Conservation (phyloP, 2,888 invertebrate species). For the Seladonia tumulorum region DNA sequence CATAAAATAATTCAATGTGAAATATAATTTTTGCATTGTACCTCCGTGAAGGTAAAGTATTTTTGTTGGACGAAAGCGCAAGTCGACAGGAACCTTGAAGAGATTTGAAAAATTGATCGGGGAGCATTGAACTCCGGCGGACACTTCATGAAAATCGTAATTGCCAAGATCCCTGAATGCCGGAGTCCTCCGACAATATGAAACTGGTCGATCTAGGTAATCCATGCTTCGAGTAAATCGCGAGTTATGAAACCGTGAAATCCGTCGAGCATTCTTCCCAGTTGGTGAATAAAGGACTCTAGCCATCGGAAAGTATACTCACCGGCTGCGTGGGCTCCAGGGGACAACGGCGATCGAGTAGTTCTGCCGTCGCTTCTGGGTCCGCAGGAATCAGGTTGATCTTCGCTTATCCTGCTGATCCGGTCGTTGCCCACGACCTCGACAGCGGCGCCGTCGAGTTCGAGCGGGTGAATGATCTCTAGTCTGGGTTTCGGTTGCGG, state of each 20-base stretch:
- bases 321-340: conserved; percentile 71
- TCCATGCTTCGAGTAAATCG: not conserved
- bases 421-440: conserved; percentile 89
- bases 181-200: not conserved
- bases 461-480: conserved; percentile 95
- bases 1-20: not conserved
- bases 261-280: not conserved
- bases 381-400: conserved; percentile 77
- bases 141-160: not conserved
- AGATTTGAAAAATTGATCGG: not conserved
- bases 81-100: not conserved
- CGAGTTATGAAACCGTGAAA: not conserved
- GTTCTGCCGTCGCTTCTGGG: conserved; percentile 51
- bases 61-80: not conserved
- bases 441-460: conserved; percentile 92
- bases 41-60: not conserved
- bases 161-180: not conserved
- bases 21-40: not conserved
- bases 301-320: conserved; percentile 49
- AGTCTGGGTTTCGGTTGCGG: conserved; percentile 90
- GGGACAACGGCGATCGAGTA: conserved; percentile 61
- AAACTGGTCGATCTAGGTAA: not conserved
- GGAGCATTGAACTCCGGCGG: not conserved
- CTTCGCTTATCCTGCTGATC: conserved; percentile 81
- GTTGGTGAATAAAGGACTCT: not conserved